phyloP scores from a whole-genome alignment of 2,113 vertebrate species.

The Bucco capensis region DNA sequence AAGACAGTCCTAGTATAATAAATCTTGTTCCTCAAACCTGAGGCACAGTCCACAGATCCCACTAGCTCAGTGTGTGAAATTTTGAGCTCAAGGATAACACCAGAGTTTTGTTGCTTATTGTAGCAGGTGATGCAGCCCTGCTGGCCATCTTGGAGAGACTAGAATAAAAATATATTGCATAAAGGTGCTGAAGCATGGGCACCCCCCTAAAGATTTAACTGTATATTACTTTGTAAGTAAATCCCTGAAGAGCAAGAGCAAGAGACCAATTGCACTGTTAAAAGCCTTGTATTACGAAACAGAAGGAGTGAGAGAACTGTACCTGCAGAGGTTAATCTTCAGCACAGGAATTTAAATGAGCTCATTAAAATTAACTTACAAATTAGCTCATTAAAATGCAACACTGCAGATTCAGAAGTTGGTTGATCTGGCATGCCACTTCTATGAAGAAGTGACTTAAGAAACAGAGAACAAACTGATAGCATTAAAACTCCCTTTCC shows the following conservation, averaged over 20 bases:
- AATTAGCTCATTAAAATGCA: constrained; percentile 59
- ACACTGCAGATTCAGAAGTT: background rate
- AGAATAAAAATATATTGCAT: background rate
- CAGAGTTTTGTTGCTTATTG: background rate
- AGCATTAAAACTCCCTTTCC: background rate
- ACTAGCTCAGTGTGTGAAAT: background rate
- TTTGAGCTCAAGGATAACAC: background rate
- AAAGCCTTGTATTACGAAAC: constrained; percentile 34
- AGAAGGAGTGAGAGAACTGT: constrained; percentile 13
- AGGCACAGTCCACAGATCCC: background rate
- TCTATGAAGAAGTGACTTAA: constrained; percentile 14
- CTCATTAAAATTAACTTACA: constrained; percentile 62
- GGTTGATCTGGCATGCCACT: constrained; percentile 1
- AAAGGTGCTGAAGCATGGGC: background rate
- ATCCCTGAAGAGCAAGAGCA: constrained; percentile 17
- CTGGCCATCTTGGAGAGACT: background rate
- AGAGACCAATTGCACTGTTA: background rate
- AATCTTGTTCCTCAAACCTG: background rate
- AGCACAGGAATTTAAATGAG: constrained; percentile 63
- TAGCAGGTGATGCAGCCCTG: background rate
- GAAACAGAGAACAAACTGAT: background rate
- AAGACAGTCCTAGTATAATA: background rate
- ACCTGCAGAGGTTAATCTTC: constrained; percentile 64
- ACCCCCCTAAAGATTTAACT: background rate
- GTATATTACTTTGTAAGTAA: constrained; percentile 11